Conservation (phyloP, 1,140 invertebrate species). For the Trigoniulus corallinus region DNA sequence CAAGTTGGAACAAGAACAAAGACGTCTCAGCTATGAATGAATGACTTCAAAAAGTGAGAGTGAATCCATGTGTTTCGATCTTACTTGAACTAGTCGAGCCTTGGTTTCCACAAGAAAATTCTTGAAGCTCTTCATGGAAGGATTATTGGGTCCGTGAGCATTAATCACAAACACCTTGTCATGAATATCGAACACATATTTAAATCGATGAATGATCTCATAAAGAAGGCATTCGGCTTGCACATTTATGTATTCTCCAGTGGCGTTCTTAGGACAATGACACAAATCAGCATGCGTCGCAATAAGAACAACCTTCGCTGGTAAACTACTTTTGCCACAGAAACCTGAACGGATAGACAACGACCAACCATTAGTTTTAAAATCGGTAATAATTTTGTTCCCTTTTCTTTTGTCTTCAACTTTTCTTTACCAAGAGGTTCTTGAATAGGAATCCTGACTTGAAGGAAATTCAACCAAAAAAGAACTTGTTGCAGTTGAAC, state of each 20-base stretch:
- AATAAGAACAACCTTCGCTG: conserved; percentile 37
- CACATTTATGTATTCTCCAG: conserved; percentile 38
- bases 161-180: conserved; percentile 40
- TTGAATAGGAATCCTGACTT: conserved; percentile 45
- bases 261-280: conserved; percentile 32
- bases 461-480: conserved; percentile 66
- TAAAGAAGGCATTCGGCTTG: conserved; percentile 36
- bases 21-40: background rate
- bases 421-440: conserved; percentile 48
- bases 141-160: conserved; percentile 36
- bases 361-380: conserved; percentile 18
- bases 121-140: conserved; percentile 38
- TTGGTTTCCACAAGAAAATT: conserved; percentile 31
- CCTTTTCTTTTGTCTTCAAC: too few species aligned
- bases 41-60: background rate
- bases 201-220: conserved; percentile 31
- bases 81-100: conserved; percentile 30
- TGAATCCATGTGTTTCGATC: conserved; percentile 1
- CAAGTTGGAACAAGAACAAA: conserved; percentile 2
- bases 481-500: conserved; percentile 53
- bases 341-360: conserved; percentile 26
- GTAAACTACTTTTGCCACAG: conserved; percentile 33
- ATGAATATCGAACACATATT: conserved; percentile 36
- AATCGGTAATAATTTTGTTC: too few species aligned
- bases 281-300: conserved; percentile 46